Conservation (phyloP, 2,113 vertebrate genomes). For the Edolisoma coerulescens region DNA sequence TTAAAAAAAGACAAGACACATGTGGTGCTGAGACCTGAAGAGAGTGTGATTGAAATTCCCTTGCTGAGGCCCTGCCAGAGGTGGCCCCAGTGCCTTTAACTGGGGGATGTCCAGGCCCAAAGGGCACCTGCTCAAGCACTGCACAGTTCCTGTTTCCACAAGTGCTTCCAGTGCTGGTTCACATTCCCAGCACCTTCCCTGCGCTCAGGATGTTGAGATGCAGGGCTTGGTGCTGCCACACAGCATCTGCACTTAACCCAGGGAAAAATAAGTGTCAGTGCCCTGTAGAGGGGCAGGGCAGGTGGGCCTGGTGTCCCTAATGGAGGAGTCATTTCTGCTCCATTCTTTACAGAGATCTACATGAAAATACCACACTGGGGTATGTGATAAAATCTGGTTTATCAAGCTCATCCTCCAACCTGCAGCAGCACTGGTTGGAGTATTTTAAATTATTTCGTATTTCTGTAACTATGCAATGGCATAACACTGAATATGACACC, state of each 20-base stretch:
- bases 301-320: rapidly evolving
- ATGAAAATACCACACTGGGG: background rate
- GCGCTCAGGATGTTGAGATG: background rate
- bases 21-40: rapidly evolving
- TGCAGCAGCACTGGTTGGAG: background rate
- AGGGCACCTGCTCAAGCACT: background rate
- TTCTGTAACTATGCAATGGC: background rate
- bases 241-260: background rate
- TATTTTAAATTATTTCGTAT: background rate
- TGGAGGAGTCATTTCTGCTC: background rate
- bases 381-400: background rate
- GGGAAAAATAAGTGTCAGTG: background rate
- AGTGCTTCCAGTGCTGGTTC: background rate
- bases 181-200: rapidly evolving
- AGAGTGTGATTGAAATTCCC: rapidly evolving
- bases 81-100: background rate
- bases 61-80: background rate
- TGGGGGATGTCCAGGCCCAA: background rate
- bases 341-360: background rate
- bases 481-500: background rate
- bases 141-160: background rate
- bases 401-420: background rate
- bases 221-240: background rate
- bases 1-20: too few species aligned
- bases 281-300: background rate